These are phyloP conservation scores for Acanthosepion esculentum DNA, from an alignment of 2,888 invertebrate species.

Conservation along the genomic window DNA sequence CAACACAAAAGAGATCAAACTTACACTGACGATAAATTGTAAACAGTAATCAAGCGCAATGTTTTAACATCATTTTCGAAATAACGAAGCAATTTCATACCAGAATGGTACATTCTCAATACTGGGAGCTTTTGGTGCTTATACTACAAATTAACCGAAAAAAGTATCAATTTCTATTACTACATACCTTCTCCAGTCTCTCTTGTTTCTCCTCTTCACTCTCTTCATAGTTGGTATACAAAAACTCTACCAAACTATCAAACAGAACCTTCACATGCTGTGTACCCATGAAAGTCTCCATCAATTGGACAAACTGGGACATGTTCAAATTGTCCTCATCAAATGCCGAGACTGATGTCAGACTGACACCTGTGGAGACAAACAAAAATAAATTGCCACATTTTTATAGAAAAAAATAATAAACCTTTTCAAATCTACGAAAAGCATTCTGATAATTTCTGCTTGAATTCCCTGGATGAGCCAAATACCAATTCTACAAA, in stretches of 20 bases:
- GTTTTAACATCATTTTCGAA: no score
- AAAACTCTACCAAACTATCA: constrained; percentile 64
- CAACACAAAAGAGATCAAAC: no score
- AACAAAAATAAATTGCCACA: neutral
- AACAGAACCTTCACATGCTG: constrained; percentile 62
- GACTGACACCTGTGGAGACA: neutral
- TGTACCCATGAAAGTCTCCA: constrained; percentile 73
- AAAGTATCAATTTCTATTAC: neutral
- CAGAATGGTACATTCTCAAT: no score
- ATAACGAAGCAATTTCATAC: no score
- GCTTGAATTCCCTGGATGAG: no score
- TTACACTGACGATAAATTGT: no score
- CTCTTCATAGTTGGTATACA: constrained; percentile 72
- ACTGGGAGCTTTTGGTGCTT: no score
- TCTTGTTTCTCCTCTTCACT: constrained; percentile 73
- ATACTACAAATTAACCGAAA: neutral
- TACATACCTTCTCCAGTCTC: constrained; percentile 69
- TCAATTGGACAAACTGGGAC: constrained; percentile 73
- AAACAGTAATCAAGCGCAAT: neutral
- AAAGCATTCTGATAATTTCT: no score
- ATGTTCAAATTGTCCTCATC: constrained; percentile 72
- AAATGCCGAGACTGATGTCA: constrained; percentile 68
- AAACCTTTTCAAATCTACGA: no score
- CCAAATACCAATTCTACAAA: no score
- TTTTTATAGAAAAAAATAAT: no score